Evolutionary conservation across 2,888 invertebrate species (phyloP), one percentile per base, ranked within the genome.

Genomic region (Elmis aenea): DNA sequence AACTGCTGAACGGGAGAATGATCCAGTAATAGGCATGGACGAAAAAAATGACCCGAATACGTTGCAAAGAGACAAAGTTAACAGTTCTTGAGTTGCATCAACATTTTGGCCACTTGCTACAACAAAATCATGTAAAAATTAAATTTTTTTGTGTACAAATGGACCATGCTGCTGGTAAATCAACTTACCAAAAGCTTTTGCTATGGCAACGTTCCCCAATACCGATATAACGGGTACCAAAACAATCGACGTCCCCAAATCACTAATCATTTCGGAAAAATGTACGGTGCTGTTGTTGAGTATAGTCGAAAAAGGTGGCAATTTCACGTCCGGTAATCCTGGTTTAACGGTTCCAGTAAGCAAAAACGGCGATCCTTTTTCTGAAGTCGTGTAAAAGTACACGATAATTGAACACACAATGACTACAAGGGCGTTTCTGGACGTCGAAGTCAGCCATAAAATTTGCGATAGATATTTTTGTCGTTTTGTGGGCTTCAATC

Each of bases 161-260:
- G n/a, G n/a, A n/a, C n/a, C n/a, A n/a, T n/a, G n/a, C n/a, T n/a
- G n/a, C n/a, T n/a, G n/a, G n/a, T 6, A 20, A 29, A 25, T 18
- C 13, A n/a, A 68, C 76, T 74, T 66, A 85, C 86, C 85, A 62
- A 95, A 95, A 16, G 94, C 91, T 68, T 94, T 95, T 3, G 92
- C 93, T 48, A 95, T 95, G 5, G 95, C 95, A 1, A 95, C 91
- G 58, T 93, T 91, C 45, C 95, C 94, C 26, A 95, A 70, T 1
- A 95, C 86, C 0, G 87, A 90, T 48, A 95, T 86, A 16, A 95
- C 76, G 2, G 95, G 93, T 5, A 95, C 83, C 31, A 95, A 73
- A 14, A 87, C 70, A 44, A 94, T 81, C 0, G 92, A 90, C 0
- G 86, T 81, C 3, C 93, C 92, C 36, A 95, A 74, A 59, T 86